A percentile compares a stretch with the other conserved stretches of the same genome.
phyloP scores from a whole-genome alignment of 2,797 vertebrate species.

The Manis crassicaudata region DNA sequence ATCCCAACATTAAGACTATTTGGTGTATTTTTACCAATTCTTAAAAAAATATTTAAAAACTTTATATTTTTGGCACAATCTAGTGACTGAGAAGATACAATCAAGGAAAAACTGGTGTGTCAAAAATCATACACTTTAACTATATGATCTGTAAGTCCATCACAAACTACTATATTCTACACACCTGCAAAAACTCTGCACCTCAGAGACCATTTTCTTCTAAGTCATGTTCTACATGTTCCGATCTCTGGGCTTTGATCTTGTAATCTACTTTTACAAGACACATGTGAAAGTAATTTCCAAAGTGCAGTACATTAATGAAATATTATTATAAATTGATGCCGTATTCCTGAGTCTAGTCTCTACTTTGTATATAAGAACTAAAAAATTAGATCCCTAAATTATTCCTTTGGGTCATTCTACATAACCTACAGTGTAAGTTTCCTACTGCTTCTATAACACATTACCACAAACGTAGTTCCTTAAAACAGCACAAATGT shows the following conservation, averaged over 20 bases:
- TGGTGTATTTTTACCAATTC: neutral
- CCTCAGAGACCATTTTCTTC: neutral
- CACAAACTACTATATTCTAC: neutral
- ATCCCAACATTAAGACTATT: neutral
- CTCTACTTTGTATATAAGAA: neutral
- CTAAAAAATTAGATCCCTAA: neutral
- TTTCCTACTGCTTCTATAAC: neutral
- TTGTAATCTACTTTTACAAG: constrained; percentile 35
- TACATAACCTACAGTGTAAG: neutral
- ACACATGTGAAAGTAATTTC: neutral
- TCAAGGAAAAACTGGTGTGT: neutral
- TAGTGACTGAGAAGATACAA: neutral
- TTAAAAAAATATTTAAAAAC: neutral
- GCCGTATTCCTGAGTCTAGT: neutral
- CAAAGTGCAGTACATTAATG: neutral
- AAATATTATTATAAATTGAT: neutral
- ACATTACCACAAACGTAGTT: neutral
- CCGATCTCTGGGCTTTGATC: neutral
- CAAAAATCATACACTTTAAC: neutral
- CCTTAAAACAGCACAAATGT: neutral
- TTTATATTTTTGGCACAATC: neutral
- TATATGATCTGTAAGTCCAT: neutral
- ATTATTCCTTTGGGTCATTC: neutral
- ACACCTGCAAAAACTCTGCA: neutral
- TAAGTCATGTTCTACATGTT: neutral